Evolutionary conservation across 1,140 invertebrate species (phyloP).

Genomic region (Tetragonula clypearis): DNA sequence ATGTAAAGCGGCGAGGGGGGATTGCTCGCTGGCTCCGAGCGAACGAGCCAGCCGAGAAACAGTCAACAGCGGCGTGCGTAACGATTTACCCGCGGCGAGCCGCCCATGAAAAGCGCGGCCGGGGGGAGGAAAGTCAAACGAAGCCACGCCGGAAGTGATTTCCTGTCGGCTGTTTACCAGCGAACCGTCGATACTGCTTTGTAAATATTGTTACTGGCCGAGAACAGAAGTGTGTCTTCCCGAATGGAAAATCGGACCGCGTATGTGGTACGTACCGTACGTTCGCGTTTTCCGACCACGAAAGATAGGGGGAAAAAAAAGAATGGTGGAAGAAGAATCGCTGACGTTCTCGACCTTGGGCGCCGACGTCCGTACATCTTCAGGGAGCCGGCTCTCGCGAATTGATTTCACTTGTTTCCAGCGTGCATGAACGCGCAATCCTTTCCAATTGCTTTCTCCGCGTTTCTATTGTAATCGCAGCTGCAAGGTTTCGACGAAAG

Average conservation of each 20-base stretch:
- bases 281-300: no score
- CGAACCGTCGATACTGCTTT: slow-evolving; percentile 12
- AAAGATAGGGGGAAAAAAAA: no score
- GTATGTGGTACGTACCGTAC: no score
- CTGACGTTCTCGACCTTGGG: not conserved
- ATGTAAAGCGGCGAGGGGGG: not conserved
- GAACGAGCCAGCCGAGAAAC: not conserved
- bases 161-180: slow-evolving; percentile 35
- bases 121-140: slow-evolving; percentile 39
- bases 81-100: not conserved
- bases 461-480: slow-evolving; percentile 20
- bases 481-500: not conserved
- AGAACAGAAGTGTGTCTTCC: no score
- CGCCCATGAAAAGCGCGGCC: slow-evolving; percentile 32
- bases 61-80: slow-evolving; percentile 7
- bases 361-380: not conserved
- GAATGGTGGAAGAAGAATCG: no score
- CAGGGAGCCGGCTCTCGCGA: not conserved
- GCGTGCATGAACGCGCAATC: not conserved
- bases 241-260: not conserved
- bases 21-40: not conserved
- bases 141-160: slow-evolving; percentile 41
- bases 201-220: slow-evolving; percentile 28
- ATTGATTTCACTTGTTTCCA: slow-evolving; percentile 17
- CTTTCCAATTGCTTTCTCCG: slow-evolving; percentile 36